Base-by-base conservation (phyloP, 2,888 invertebrate species). In the Macroteleia sp. region DNA sequence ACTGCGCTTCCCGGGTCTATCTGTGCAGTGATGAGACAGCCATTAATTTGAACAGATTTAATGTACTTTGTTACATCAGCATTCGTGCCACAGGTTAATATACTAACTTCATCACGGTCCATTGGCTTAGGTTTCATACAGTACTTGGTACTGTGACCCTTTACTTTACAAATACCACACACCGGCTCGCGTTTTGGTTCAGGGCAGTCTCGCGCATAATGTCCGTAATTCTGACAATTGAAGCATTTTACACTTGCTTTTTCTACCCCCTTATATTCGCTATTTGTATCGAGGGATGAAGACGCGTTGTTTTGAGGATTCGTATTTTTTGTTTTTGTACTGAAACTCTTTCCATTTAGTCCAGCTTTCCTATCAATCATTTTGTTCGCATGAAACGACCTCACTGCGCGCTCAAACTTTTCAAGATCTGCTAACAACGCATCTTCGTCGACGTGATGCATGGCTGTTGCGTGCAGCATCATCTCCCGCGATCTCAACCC, bases 1-100 rank as follows among this genome's bases (percentile, higher is more conserved):
- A 61, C 77, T 14, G 75, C 69, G 16, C 79, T 75, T 6, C 77
- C 77, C 0, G 67, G 34, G 41, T 80, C 78, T 6, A 81, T 67
- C 70, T 76, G 56, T 10, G 62, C 73, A 8, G 30, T 30, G 1
- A 67, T 14, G 2, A 16, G 10, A 9, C 59, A 32, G 3, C 50
- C 57, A 9, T 79, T 69, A 4, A 81, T 30, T 1, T 20, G 44
- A 0, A 69, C 34, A 0, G 12, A 17, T 17, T 79, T 81, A 1
- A 79, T 12, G 36, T 81, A 81, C 56, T 81, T 81, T 12, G 1
- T 19, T 1, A 28, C 16, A 28, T 46, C 19, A 1, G 16, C 2
- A 8, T 1, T n/a, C n/a, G n/a, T n/a, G n/a, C n/a, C n/a, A n/a
- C n/a, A n/a, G n/a, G n/a, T n/a, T n/a, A n/a, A n/a, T n/a, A n/a